Conservation (phyloP, 2,113 vertebrate species). For the Gallinago media region DNA sequence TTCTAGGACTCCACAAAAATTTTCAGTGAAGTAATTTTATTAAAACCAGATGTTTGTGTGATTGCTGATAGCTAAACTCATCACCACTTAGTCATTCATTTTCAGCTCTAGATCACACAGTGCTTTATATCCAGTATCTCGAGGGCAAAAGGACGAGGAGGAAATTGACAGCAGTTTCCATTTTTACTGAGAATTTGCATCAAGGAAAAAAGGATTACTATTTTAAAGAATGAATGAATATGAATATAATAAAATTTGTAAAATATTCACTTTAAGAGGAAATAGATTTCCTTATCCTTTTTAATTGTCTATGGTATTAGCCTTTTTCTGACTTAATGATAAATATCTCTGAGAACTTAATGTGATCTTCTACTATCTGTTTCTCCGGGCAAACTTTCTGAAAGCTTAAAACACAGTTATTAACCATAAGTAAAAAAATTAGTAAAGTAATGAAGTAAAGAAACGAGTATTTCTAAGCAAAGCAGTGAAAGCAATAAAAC, state of each 20-base stretch:
- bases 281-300: not conserved
- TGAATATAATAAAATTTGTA: not conserved
- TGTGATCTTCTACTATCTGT: not conserved
- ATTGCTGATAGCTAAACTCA: conserved; percentile 10
- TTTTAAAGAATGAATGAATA: conserved; percentile 3
- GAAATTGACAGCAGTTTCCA: not conserved
- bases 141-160: not conserved
- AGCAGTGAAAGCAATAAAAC: not conserved
- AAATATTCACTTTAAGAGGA: not conserved
- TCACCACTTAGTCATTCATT: not conserved
- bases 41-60: conserved; percentile 2
- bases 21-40: not conserved
- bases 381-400: not conserved
- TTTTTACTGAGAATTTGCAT: conserved; percentile 14
- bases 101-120: not conserved
- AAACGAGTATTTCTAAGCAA: not conserved
- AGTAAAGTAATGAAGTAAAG: not conserved
- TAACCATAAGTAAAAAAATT: not conserved
- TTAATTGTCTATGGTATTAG: not conserved
- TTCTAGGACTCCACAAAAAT: not conserved
- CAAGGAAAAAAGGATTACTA: not conserved
- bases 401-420: not conserved
- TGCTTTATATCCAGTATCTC: conserved; percentile 20
- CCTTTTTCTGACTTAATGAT: not conserved
- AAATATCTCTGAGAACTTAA: not conserved